Evolutionary conservation across 2,888 invertebrate species (phyloP), one percentile per base, ranked within the genome.

Genomic region (Argynnis bischoffii): DNA sequence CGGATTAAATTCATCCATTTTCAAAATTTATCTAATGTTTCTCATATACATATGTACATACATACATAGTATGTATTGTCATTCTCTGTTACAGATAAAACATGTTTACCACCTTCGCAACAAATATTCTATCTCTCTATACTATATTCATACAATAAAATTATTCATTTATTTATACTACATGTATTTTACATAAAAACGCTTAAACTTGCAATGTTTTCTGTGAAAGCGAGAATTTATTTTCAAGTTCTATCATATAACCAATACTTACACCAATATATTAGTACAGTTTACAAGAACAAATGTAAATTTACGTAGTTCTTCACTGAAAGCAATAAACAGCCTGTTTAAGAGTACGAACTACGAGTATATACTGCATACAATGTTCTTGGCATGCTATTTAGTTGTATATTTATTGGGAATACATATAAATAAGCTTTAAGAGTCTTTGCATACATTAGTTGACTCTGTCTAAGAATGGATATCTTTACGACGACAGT

Each of bases 351-450:
- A 71, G 51, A 48, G 59, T 48, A 59, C 51, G 47, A 51, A 41
- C 55, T 48, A 59, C 51, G 57, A 55, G 63, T 63, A 67, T 63
- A 55, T 68, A 71, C 66, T 51, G 54, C 53, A 41, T 67, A 71
- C 69, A 71, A 69, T 67, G 66, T 51, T 69, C 60, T 55, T 63
- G 63, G 69, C 64, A 59, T 50, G 61, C 65, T 70, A 68, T 70
- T 70, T 67, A 50, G 47, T 59, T 64, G 55, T 59, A 16, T 68
- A 66, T 66, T 71, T 71, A 66, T 63, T 63, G 60, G 55, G 31
- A 54, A 66, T 65, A 69, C 64, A 60, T 63, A 69, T 69, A 71
- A 71, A 71, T 69, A 68, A 68, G 68, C 53, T 61, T 48, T 51
- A 61, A 18, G 15, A 61, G 54, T 61, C 55, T 51, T 59, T 55